Conservation (phyloP, 2,113 vertebrate species). For the Prolemur simus region DNA sequence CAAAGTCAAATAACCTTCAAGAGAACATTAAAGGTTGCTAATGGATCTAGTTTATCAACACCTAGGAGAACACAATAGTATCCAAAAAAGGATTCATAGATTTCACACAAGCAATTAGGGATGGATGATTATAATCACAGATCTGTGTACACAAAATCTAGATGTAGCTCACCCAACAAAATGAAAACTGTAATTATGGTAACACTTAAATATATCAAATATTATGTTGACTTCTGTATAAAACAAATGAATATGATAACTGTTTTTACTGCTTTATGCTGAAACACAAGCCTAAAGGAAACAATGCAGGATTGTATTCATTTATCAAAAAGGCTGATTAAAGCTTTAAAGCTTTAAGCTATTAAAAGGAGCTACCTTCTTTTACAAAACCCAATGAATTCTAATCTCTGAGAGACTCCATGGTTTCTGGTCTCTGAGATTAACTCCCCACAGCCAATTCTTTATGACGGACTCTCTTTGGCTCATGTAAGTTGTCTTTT, state of each 20-base stretch:
- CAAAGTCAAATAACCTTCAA: slow-evolving; percentile 56
- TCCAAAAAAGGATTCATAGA: not conserved
- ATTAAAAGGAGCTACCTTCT: not conserved
- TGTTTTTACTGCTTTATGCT: not conserved
- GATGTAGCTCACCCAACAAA: not conserved
- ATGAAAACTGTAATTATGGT: slow-evolving; percentile 29
- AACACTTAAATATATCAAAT: not conserved
- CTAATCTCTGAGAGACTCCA: not conserved
- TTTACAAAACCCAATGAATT: not conserved
- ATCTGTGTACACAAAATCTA: not conserved
- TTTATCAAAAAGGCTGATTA: slow-evolving; percentile 24
- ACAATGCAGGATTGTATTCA: not conserved
- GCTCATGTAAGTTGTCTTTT: not conserved
- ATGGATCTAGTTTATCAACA: slow-evolving; percentile 45
- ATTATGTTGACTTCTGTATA: not conserved
- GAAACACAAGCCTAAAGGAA: not conserved
- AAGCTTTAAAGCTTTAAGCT: not conserved
- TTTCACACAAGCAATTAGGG: slow-evolving; percentile 50
- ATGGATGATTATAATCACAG: slow-evolving; percentile 45
- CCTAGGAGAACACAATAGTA: not conserved
- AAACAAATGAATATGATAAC: not conserved
- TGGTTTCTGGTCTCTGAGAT: not conserved
- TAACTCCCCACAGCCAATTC: not conserved
- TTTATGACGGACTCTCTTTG: not conserved
- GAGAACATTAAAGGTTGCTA: slow-evolving; percentile 54